Base-by-base conservation (phyloP, 2,113 vertebrate genomes). In the Elanoides forficatus region DNA sequence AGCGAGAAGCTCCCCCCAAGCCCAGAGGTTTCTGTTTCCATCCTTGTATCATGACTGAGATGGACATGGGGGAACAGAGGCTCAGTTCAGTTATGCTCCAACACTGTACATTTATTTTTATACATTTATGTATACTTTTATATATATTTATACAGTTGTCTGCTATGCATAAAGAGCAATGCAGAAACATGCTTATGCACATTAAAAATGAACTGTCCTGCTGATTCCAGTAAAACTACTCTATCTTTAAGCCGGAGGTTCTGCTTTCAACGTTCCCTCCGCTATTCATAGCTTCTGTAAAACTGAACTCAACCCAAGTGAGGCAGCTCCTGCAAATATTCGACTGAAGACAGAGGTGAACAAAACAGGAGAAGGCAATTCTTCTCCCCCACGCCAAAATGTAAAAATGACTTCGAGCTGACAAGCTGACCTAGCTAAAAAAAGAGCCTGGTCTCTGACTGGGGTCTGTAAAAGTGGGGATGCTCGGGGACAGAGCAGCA, bases 361-460 rank as follows among this genome's bases (percentile, higher is more conserved):
- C 29, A 42, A 76, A 87, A 72, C 7, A 38, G 40, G 72, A 80
- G 36, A 9, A 2, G 22, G 45, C 22, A 38, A 45, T 48, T 32
- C 30, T 30, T 86, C 27, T 74, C 18, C 56, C 14, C 14, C 23
- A 5, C 17, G 48, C 43, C 56, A 32, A 60, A 76, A 47, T 3
- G 40, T n/a, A 47, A 56, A 63, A 60, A 67, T 21, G 2, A 59
- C 43, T 71, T 74, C 0, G 5, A 68, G 53, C 6, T 66, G 59
- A 76, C 55, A 32, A 36, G 65, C 26, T 58, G 68, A 42, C 25
- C 59, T 13, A 14, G 45, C 23, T 22, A 7, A 76, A 73, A 67
- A 38, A 38, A 38, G 8, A 10, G 3, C 0, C 6, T 8, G 13
- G 29, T 11, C 5, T 36, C 20, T 5, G 3, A 20, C n/a, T 1